Conservation (phyloP, 2,888 invertebrate species). For the Nowickia ferox region DNA sequence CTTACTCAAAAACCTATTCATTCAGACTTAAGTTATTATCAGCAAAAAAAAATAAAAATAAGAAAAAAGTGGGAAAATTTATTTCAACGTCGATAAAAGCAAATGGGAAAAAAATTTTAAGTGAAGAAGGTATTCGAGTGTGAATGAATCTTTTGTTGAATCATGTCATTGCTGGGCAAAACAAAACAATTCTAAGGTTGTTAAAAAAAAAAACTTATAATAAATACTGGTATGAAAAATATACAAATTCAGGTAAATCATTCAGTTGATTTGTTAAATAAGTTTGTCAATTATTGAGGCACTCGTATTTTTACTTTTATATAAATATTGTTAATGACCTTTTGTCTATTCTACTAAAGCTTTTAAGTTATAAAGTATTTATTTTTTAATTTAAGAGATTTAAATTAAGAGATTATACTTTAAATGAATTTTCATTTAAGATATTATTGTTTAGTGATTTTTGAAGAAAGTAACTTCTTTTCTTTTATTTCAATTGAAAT, state of each 20-base stretch:
- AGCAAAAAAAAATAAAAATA: conserved; percentile 5
- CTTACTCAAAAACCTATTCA: conserved; percentile 30
- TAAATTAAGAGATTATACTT: not conserved
- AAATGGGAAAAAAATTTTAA: conserved; percentile 44
- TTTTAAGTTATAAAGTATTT: not conserved
- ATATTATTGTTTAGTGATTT: not conserved
- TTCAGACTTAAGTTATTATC: conserved; percentile 42
- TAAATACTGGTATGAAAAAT: not conserved
- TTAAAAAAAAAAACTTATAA: conserved; percentile 14
- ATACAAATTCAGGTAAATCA: not conserved
- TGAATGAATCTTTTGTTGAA: conserved; percentile 62
- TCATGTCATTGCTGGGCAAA: conserved; percentile 13
- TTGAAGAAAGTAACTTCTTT: not conserved
- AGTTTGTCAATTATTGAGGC: conserved; percentile 21
- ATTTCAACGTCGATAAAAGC: conserved; percentile 34
- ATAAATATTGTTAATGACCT: conserved; percentile 33
- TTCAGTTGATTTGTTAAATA: conserved; percentile 54
- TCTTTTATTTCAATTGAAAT: not conserved
- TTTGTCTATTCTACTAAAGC: conserved; percentile 27
- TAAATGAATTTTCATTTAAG: too few species aligned
- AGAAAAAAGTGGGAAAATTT: conserved; percentile 5
- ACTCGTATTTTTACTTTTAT: not conserved
- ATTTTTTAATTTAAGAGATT: not conserved
- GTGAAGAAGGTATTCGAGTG: conserved; percentile 57
- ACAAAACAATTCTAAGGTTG: conserved; percentile 12